Percentiles rank a stretch among this genome's conserved stretches.
These are phyloP conservation scores for Oscheius myriophilus DNA, from an alignment of 2,888 invertebrate species.

Conservation along the genomic window DNA sequence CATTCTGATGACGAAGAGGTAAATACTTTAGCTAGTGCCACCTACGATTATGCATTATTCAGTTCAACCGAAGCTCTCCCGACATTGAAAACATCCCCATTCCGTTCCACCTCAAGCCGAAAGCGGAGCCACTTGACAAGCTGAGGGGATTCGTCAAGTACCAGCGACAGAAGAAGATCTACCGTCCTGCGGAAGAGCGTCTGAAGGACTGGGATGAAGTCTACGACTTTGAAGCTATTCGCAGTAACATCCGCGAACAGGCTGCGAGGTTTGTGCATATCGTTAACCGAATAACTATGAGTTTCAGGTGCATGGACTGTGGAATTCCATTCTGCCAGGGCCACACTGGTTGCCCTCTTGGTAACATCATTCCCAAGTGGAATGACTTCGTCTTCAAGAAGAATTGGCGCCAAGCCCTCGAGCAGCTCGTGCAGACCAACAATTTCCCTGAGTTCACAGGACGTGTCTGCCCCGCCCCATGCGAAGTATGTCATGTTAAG, in stretches of 20 bases:
- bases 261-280: slow-evolving; percentile 81
- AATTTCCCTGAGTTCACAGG: slow-evolving; percentile 87
- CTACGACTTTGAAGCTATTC: slow-evolving; percentile 82
- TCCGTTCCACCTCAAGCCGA: slow-evolving; percentile 46
- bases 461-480: slow-evolving; percentile 86
- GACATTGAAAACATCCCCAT: slow-evolving; percentile 68
- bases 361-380: slow-evolving; percentile 99
- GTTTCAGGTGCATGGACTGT: slow-evolving; percentile 89
- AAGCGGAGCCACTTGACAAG: slow-evolving; percentile 68
- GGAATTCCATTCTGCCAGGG: slow-evolving; percentile 98
- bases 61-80: slow-evolving; percentile 29
- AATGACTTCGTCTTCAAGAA: slow-evolving; percentile 89
- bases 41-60: slow-evolving; percentile 5
- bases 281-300: too few relatives aligned
- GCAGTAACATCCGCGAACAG: slow-evolving; percentile 84
- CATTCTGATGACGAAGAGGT: slow-evolving; percentile 75
- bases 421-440: slow-evolving; percentile 93
- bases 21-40: not conserved
- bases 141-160: slow-evolving; percentile 93
- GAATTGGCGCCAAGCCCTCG: slow-evolving; percentile 78
- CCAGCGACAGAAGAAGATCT: slow-evolving; percentile 85
- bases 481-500: slow-evolving; percentile 77
- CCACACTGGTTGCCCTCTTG: slow-evolving; percentile 92
- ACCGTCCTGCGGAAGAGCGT: slow-evolving; percentile 86
- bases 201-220: slow-evolving; percentile 94